phyloP scores from a whole-genome alignment of 1,140 invertebrate genomes.

The Dermatophagoides farinae region DNA sequence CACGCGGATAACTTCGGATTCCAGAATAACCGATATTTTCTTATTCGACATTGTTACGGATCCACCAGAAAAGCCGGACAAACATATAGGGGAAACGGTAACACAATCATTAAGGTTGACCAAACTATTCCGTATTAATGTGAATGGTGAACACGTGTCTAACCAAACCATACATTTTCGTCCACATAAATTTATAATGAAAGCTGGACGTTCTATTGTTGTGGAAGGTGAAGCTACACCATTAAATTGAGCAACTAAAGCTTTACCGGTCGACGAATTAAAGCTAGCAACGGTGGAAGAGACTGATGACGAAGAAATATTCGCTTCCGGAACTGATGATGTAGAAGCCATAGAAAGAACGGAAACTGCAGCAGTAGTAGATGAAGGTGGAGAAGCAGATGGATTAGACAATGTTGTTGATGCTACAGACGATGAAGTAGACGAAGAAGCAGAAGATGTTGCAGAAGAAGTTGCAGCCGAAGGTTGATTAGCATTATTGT shows the following conservation, averaged over 20 bases:
- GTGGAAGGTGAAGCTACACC: not conserved
- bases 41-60: not conserved
- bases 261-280: no score
- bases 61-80: not conserved
- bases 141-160: no score
- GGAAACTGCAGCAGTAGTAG: no score
- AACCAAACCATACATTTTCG: not conserved
- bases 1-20: not conserved
- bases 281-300: no score
- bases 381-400: no score
- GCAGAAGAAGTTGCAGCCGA: not conserved
- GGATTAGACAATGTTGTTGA: no score
- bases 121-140: not conserved
- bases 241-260: no score
- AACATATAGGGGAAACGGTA: not conserved
- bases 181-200: not conserved
- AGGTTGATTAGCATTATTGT: not conserved
- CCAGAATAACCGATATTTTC: not conserved
- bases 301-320: no score
- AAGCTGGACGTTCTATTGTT: not conserved
- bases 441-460: not conserved
- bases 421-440: no score
- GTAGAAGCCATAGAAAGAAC: no score
- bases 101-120: not conserved
- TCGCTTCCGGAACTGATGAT: no score